A percentile compares a stretch with the other conserved stretches of the same genome.
phyloP scores from a whole-genome alignment of 2,113 vertebrate species.

The Caretta caretta region DNA sequence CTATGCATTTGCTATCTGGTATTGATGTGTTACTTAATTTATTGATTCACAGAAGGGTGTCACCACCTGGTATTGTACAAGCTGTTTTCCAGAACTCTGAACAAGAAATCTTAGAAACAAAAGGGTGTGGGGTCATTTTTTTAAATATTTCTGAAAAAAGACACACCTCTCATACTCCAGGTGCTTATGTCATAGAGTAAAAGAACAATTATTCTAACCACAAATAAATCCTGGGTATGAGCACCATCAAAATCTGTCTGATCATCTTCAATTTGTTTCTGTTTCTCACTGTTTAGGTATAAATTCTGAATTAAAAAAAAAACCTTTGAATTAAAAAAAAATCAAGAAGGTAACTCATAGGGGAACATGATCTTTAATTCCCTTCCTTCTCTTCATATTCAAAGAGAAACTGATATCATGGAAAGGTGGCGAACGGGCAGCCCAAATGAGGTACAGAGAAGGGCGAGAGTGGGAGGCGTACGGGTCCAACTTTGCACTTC shows the following conservation, averaged over 20 bases:
- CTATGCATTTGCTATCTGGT: constrained; percentile 71
- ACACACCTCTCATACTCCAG: neutral
- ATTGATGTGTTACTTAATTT: constrained; percentile 74
- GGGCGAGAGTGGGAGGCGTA: neutral
- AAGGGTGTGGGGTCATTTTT: neutral
- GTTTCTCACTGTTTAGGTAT: neutral
- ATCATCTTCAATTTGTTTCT: neutral
- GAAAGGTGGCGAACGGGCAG: neutral
- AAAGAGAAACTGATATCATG: neutral
- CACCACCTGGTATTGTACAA: constrained; percentile 56
- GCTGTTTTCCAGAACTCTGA: constrained; percentile 30
- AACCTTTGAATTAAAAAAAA: neutral
- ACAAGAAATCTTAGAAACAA: neutral
- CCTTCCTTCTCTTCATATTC: neutral
- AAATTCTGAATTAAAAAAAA: neutral
- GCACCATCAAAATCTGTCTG: neutral
- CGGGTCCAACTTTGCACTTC: neutral
- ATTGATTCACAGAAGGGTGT: constrained; percentile 63
- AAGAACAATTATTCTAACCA: neutral
- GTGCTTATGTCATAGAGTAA: neutral
- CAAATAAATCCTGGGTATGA: neutral
- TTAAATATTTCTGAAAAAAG: neutral
- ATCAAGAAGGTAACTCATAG: neutral
- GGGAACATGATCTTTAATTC: neutral
- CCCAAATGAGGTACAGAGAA: neutral